phyloP scores from a whole-genome alignment of 2,113 vertebrate genomes.

The Hucho hucho region DNA sequence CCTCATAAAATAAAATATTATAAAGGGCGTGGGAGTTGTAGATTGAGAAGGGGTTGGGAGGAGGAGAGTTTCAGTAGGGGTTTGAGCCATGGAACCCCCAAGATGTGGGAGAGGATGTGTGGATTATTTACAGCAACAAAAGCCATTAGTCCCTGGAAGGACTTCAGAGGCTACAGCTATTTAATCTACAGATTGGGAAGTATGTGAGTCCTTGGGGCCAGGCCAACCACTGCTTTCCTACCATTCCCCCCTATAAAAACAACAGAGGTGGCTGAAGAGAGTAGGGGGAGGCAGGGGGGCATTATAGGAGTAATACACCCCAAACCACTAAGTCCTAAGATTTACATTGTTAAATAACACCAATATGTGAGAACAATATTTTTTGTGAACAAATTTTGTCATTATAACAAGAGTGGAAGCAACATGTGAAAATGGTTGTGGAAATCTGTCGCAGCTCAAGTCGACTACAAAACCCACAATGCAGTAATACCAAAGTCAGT shows the following conservation, averaged over 20 bases:
- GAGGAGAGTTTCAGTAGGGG: constrained; percentile 49
- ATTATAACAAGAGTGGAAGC: too few relatives aligned
- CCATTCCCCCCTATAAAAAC: constrained; percentile 64
- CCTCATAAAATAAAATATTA: neutral
- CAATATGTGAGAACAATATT: too few relatives aligned
- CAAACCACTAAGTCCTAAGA: too few relatives aligned
- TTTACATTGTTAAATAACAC: too few relatives aligned
- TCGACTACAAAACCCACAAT: too few relatives aligned
- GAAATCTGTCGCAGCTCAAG: too few relatives aligned
- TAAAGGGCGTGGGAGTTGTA: constrained; percentile 13
- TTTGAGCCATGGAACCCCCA: constrained; percentile 66
- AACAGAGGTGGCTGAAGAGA: constrained; percentile 26
- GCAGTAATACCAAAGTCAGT: too few relatives aligned
- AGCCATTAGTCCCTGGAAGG: constrained; percentile 79
- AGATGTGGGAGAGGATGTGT: constrained; percentile 83
- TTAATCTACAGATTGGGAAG: constrained; percentile 80
- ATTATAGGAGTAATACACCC: constrained; percentile 8
- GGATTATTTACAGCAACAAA: constrained; percentile 82
- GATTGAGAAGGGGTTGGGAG: constrained; percentile 25
- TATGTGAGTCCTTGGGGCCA: constrained; percentile 69
- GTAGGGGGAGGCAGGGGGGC: constrained; percentile 39
- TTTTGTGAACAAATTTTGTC: too few relatives aligned
- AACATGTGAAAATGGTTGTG: too few relatives aligned
- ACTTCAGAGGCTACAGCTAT: constrained; percentile 78
- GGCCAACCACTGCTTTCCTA: constrained; percentile 70